Evolutionary conservation across 2,888 invertebrate genomes (phyloP).

Genomic region (Thumatha senex): DNA sequence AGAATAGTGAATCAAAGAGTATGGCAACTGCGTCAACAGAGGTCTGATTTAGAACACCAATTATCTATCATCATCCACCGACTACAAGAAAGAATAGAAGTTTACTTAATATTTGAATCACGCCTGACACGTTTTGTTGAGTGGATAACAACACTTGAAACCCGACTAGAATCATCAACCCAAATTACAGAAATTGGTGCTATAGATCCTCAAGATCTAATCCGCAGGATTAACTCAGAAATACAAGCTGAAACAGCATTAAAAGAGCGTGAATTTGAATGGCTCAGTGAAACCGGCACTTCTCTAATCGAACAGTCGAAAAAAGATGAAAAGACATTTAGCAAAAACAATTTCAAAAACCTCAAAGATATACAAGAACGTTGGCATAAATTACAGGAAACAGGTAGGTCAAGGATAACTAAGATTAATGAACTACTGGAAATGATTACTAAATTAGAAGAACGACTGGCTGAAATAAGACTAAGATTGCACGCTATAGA

Average conservation of each 20-base stretch:
- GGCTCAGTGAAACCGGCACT: constrained; percentile 88
- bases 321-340: constrained; percentile 82
- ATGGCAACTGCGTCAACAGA: constrained; percentile 91
- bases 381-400: constrained; percentile 87
- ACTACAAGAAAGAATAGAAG: constrained; percentile 88
- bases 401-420: constrained; percentile 86
- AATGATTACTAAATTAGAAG: constrained; percentile 88
- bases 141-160: constrained; percentile 89
- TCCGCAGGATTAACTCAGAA: constrained; percentile 88
- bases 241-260: constrained; percentile 89
- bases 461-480: constrained; percentile 88
- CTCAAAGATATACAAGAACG: constrained; percentile 84
- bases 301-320: constrained; percentile 86
- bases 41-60: constrained; percentile 91
- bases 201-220: constrained; percentile 88
- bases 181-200: constrained; percentile 75
- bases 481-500: constrained; percentile 89
- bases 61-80: constrained; percentile 87
- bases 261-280: constrained; percentile 90
- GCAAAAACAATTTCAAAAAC: constrained; percentile 83
- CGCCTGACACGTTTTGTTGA: constrained; percentile 85
- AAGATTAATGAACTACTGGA: constrained; percentile 89
- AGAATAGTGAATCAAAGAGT: constrained; percentile 90
- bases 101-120: constrained; percentile 88
- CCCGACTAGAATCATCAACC: constrained; percentile 84